Evolutionary conservation across 2,113 vertebrate species (phyloP).

Genomic region (Enhydra lutris): DNA sequence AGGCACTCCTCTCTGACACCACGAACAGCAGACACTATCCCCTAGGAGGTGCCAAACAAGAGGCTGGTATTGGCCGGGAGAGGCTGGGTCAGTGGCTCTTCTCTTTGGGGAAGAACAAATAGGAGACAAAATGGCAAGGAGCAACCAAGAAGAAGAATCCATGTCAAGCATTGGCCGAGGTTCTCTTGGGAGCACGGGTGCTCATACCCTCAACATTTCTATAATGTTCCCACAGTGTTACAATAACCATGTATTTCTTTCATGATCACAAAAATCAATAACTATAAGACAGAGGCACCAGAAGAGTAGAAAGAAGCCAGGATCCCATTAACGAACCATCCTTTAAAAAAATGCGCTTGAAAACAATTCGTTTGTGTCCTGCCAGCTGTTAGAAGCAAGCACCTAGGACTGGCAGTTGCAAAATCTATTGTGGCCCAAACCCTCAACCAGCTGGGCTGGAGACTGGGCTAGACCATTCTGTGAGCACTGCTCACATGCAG

Average conservation of each 20-base stretch:
- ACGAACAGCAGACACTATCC: neutral
- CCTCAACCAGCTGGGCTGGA: neutral
- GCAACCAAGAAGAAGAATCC: neutral
- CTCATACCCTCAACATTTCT: neutral
- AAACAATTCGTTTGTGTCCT: neutral
- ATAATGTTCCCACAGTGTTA: neutral
- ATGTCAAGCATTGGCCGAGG: neutral
- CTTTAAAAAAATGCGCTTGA: neutral
- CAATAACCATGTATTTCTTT: neutral
- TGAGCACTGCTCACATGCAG: neutral
- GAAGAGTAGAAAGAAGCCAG: conserved; percentile 21
- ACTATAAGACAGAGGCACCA: neutral
- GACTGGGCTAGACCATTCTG: fast-evolving
- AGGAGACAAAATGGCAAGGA: neutral
- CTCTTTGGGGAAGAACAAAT: neutral
- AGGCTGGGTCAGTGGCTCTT: neutral
- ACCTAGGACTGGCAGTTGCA: neutral
- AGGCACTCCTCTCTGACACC: neutral
- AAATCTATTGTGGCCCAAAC: neutral
- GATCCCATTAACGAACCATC: conserved; percentile 12
- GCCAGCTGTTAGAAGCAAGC: neutral
- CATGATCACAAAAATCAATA: neutral
- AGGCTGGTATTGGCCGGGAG: neutral
- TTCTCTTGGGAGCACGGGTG: neutral
- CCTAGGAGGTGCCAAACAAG: no score